Conservation (phyloP, 2,888 invertebrate species). For the Thereva nobilitata region DNA sequence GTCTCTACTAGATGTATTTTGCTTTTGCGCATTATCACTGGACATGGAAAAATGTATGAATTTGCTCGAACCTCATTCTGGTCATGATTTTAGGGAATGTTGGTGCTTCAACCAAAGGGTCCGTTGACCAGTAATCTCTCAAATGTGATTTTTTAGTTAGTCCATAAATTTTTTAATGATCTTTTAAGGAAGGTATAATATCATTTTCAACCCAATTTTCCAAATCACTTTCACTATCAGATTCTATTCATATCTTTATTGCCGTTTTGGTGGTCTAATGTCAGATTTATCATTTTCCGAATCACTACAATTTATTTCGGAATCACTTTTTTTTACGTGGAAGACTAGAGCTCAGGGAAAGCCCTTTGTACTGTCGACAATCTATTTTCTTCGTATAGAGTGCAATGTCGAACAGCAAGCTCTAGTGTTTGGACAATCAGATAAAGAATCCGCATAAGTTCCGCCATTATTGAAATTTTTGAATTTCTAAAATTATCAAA, state of each 20-base stretch:
- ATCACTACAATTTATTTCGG: constrained; percentile 11
- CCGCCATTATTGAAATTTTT: constrained; percentile 21
- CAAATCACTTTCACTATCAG: constrained; percentile 51
- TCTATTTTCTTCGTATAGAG: too few relatives aligned
- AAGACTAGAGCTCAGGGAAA: too few relatives aligned
- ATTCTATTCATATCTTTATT: constrained; percentile 7
- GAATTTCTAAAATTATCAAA: constrained; percentile 11
- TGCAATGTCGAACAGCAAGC: too few relatives aligned
- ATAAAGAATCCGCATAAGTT: constrained; percentile 14
- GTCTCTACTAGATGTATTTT: constrained; percentile 11
- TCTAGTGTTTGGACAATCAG: constrained; percentile 26
- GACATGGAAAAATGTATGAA: constrained; percentile 24
- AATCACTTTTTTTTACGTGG: too few relatives aligned
- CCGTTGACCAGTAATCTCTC: constrained; percentile 29
- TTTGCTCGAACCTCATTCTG: constrained; percentile 21
- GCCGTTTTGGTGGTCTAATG: constrained; percentile 17
- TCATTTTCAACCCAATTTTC: constrained; percentile 29
- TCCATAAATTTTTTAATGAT: constrained; percentile 24
- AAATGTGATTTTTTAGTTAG: constrained; percentile 22
- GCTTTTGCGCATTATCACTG: constrained; percentile 18
- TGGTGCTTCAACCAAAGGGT: constrained; percentile 20
- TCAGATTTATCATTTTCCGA: constrained; percentile 17
- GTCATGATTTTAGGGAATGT: constrained; percentile 18
- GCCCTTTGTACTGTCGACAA: too few relatives aligned
- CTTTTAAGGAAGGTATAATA: constrained; percentile 24